Conservation (phyloP, 2,888 invertebrate genomes). For the Hyppa rectilinea region DNA sequence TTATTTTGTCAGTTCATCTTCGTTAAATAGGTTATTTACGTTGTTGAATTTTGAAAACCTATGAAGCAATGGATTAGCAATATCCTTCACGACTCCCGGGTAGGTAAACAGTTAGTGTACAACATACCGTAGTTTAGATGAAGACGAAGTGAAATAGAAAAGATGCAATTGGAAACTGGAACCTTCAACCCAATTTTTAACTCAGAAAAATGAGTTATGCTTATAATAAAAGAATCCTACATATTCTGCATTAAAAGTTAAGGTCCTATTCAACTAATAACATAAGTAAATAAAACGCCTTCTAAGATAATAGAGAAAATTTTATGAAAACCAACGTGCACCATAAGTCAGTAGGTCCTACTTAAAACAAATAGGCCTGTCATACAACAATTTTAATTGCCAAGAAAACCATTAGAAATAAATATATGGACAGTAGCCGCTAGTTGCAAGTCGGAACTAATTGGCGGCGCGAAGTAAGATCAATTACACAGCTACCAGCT, state of each 20-base stretch:
- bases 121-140: not conserved
- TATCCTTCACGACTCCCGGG: no score
- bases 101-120: no score
- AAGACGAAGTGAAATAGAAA: not conserved
- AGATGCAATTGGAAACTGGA: not conserved
- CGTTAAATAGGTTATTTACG: no score
- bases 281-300: not conserved
- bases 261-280: not conserved
- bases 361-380: constrained; percentile 45
- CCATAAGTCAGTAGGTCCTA: constrained; percentile 17
- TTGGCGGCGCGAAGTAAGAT: constrained; percentile 70
- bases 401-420: constrained; percentile 47
- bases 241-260: not conserved
- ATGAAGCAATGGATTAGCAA: no score
- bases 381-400: constrained; percentile 62
- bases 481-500: constrained; percentile 83
- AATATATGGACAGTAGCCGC: constrained; percentile 49
- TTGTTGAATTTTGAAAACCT: no score
- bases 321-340: not conserved
- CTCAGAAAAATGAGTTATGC: no score
- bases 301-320: constrained; percentile 6
- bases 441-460: constrained; percentile 56
- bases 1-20: no score
- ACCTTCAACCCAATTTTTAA: not conserved
- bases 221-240: not conserved